Evolutionary conservation across 2,113 vertebrate genomes (phyloP).

Genomic region (Oryzias curvinotus): DNA sequence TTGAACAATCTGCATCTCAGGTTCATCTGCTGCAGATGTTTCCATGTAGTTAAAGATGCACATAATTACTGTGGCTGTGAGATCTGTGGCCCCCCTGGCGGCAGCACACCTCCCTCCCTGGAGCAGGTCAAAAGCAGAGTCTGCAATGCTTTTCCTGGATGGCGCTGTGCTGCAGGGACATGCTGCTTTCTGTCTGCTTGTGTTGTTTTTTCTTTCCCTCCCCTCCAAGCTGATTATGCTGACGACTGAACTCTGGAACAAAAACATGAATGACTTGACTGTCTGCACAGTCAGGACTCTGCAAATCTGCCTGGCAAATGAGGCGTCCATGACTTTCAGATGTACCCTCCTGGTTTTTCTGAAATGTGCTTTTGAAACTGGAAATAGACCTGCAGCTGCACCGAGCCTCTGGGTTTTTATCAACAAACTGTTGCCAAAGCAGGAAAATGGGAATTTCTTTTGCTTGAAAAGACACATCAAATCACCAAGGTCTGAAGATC

Average conservation of each 20-base stretch:
- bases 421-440: neutral
- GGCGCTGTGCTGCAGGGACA: slow-evolving; percentile 51
- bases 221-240: slow-evolving; percentile 23
- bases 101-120: slow-evolving; percentile 21
- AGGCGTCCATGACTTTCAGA: slow-evolving; percentile 12
- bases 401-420: neutral
- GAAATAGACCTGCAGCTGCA: neutral
- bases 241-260: slow-evolving; percentile 13
- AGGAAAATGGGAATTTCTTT: too few relatives aligned
- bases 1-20: neutral
- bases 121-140: slow-evolving; percentile 46
- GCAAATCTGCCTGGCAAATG: slow-evolving; percentile 18
- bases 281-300: slow-evolving; percentile 20
- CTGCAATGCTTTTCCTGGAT: slow-evolving; percentile 32
- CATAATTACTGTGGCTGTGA: slow-evolving; percentile 19
- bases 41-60: slow-evolving; percentile 18
- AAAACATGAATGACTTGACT: slow-evolving; percentile 14
- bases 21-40: slow-evolving; percentile 33
- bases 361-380: neutral
- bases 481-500: too few relatives aligned
- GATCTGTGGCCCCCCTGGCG: slow-evolving; percentile 29
- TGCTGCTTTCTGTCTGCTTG: slow-evolving; percentile 44
- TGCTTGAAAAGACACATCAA: too few relatives aligned
- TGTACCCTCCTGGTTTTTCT: neutral
- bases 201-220: slow-evolving; percentile 21